These are phyloP conservation scores for Buteo buteo DNA, from an alignment of 2,113 vertebrate genomes.

Conservation along the genomic window DNA sequence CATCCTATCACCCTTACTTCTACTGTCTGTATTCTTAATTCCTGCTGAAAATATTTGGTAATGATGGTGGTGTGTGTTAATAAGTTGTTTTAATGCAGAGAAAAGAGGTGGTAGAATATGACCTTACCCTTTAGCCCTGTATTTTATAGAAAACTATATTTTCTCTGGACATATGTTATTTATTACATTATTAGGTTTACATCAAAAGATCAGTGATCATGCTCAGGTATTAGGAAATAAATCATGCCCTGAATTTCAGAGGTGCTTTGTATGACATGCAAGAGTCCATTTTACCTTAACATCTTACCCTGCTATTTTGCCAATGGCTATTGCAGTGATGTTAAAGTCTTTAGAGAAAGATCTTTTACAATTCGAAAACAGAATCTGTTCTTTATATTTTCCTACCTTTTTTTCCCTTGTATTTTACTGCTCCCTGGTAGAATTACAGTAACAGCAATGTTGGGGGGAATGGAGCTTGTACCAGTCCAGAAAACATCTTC, in stretches of 20 bases:
- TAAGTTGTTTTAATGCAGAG: background rate
- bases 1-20: background rate
- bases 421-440: background rate
- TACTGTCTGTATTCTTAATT: background rate
- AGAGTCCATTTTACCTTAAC: slow-evolving; percentile 7
- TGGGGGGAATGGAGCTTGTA: background rate
- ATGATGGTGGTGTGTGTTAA: background rate
- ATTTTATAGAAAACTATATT: background rate
- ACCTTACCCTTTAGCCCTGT: background rate
- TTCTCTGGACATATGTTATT: slow-evolving; percentile 4
- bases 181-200: slow-evolving; percentile 21
- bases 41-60: background rate
- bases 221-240: background rate
- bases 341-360: background rate
- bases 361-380: background rate
- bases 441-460: background rate
- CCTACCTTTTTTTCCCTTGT: background rate
- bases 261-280: background rate
- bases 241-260: slow-evolving; percentile 10
- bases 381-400: background rate
- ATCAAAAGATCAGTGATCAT: background rate
- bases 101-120: background rate
- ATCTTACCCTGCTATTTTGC: background rate
- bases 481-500: slow-evolving; percentile 62
- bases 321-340: background rate